Evolutionary conservation across 2,797 vertebrate genomes (phyloP).

Genomic region (Peromyscus eremicus): DNA sequence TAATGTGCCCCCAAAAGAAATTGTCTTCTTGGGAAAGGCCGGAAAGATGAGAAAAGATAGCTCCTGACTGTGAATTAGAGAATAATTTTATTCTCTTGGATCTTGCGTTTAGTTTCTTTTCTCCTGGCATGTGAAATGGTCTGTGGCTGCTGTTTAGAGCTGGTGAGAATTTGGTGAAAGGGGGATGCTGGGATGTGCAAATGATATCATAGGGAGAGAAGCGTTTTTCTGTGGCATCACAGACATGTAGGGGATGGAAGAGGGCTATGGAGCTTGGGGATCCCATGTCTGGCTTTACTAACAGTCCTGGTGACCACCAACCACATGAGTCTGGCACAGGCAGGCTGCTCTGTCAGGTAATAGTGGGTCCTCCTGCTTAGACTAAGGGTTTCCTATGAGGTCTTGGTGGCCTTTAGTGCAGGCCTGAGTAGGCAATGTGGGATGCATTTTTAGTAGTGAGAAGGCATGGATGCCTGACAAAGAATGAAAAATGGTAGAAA

Average conservation of each 20-base stretch:
- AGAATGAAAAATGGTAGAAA: conserved; percentile 30
- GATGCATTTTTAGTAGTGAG: conserved; percentile 46
- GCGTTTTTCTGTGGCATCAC: conserved; percentile 36
- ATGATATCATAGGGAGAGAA: conserved; percentile 44
- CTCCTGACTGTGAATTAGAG: not conserved
- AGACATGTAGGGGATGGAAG: conserved; percentile 50
- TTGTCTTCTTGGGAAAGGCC: not conserved
- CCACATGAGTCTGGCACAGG: not conserved
- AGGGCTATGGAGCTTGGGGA: conserved; percentile 30
- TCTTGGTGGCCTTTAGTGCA: conserved; percentile 51
- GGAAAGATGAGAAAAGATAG: not conserved
- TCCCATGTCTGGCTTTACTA: conserved; percentile 78
- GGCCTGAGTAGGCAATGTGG: not conserved
- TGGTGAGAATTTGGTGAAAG: not conserved
- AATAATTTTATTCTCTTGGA: conserved; percentile 8
- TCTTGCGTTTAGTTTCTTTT: not conserved
- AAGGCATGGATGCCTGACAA: conserved; percentile 18
- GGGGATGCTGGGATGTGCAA: not conserved
- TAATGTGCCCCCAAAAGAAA: not conserved
- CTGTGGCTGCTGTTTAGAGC: not conserved
- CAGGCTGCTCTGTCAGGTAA: conserved; percentile 28
- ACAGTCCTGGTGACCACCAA: conserved; percentile 68
- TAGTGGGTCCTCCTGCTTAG: conserved; percentile 17
- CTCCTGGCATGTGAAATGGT: not conserved
- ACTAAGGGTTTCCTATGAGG: conserved; percentile 56